Evolutionary conservation across 2,888 invertebrate genomes (phyloP).

Genomic region (Carabus problematicus): DNA sequence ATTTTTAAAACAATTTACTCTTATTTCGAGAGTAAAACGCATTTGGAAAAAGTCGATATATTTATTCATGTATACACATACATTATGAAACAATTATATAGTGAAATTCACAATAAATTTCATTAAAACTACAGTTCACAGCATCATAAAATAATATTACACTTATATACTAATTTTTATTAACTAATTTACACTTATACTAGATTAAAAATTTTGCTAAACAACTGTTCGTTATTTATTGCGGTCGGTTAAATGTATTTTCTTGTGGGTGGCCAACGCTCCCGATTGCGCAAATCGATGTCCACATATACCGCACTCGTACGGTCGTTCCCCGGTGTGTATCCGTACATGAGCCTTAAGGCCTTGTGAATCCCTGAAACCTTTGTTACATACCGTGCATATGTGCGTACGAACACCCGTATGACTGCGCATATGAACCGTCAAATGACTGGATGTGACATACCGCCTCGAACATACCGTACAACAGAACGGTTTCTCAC

Average conservation of each 20-base stretch:
- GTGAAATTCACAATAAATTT: too few species aligned
- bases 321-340: slow-evolving; percentile 55
- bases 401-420: slow-evolving; percentile 51
- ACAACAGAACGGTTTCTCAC: slow-evolving; percentile 53
- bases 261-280: slow-evolving; percentile 52
- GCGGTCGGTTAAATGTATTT: slow-evolving; percentile 46
- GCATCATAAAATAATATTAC: too few species aligned
- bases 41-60: too few species aligned
- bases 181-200: too few species aligned
- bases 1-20: too few species aligned
- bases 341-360: slow-evolving; percentile 52
- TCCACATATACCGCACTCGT: slow-evolving; percentile 51
- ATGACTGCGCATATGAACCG: slow-evolving; percentile 53
- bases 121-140: too few species aligned
- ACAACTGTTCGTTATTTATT: background rate
- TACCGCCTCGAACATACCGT: slow-evolving; percentile 51
- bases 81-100: too few species aligned
- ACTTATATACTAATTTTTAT: too few species aligned
- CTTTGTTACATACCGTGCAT: slow-evolving; percentile 51
- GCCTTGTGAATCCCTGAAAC: slow-evolving; percentile 52
- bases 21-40: too few species aligned
- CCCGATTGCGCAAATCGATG: slow-evolving; percentile 53
- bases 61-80: too few species aligned
- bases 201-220: background rate
- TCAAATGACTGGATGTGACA: slow-evolving; percentile 53